Evolutionary conservation across 2,113 vertebrate species (phyloP), one percentile per base, ranked within the genome.

Genomic region (Oreochromis niloticus): DNA sequence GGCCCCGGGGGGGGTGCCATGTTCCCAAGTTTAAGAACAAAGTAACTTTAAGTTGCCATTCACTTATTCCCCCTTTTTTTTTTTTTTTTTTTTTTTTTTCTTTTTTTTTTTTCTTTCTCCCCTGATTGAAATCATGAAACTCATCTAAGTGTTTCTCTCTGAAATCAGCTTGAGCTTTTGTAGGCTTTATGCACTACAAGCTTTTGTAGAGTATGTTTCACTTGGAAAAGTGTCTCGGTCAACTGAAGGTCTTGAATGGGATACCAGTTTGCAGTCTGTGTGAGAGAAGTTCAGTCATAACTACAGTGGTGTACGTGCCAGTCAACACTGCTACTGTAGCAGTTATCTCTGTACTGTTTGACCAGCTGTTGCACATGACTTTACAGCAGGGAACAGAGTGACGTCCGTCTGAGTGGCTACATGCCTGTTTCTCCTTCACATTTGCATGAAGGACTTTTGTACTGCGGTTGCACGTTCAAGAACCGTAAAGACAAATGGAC

Each of bases 281-380:
- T 14, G 83, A 78, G 39, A 84, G 34, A 52, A 46, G 83, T 91
- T 92, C 89, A 82, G 52, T 73, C 85, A 85, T 90, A 48, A 56
- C 71, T 79, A 6, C 41, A 27, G 83, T 36, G 43, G 87, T 34
- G 83, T 88, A 86, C 85, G 57, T 92, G 91, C 90, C 79, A 68
- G 73, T 79, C 80, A 71, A 32, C 19, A 9, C 17, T 56, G 17
- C 57, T 46, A 13, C 63, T 79, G 10, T 79, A 54, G 39, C 68
- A 2, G 78, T 87, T 82, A 54, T 89, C 87, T 43, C 24, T 75
- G 61, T 22, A 7, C 59, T 93, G 86, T 94, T 92, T 92, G 85
- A 92, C 30, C 93, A 91, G 93, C 92, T 95, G 93, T 86, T 91
- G 13, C 86, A 84, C 87, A 50, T 88, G 84, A 88, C 90, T 88